A percentile compares a stretch with the other conserved stretches of the same genome.
Evolutionary conservation across 1,140 invertebrate species (phyloP).

Genomic region (Drosophila bipectinata): DNA sequence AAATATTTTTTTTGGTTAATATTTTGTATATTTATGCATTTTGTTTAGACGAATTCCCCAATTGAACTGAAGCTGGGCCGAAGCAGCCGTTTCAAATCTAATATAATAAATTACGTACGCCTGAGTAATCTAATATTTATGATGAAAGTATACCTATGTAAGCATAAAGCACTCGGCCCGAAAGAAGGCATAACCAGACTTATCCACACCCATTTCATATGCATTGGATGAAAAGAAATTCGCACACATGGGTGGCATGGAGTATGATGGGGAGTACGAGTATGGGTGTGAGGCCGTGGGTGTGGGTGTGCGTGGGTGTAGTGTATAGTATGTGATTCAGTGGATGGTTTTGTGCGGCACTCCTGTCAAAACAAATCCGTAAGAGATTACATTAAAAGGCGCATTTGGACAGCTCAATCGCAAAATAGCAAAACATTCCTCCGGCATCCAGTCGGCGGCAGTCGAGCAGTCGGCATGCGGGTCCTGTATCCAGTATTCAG

Average conservation of each 20-base stretch:
- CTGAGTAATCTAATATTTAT: conserved; percentile 78
- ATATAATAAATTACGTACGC: conserved; percentile 76
- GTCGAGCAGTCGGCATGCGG: neutral
- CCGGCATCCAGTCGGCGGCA: neutral
- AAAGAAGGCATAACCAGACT: conserved; percentile 32
- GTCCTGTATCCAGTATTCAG: neutral
- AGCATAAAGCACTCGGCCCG: conserved; percentile 37
- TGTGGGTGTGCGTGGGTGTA: neutral
- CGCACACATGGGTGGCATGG: neutral
- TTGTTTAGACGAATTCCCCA: neutral
- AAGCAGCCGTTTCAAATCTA: conserved; percentile 59
- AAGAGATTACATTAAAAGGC: conserved; percentile 81
- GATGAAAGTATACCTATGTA: conserved; percentile 58
- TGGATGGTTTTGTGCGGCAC: conserved; percentile 29
- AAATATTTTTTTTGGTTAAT: neutral
- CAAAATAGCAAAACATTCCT: conserved; percentile 62
- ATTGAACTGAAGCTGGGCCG: neutral
- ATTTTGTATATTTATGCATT: neutral
- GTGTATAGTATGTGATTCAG: neutral
- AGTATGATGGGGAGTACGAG: neutral
- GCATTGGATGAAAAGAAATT: conserved; percentile 58
- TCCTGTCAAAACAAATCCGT: conserved; percentile 80
- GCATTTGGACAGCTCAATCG: conserved; percentile 79
- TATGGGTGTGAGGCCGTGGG: neutral
- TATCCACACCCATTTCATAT: conserved; percentile 54